A percentile compares a stretch with the other conserved stretches of the same genome.
Conservation (phyloP, 2,113 vertebrate species). For the Uropsilus gracilis region DNA sequence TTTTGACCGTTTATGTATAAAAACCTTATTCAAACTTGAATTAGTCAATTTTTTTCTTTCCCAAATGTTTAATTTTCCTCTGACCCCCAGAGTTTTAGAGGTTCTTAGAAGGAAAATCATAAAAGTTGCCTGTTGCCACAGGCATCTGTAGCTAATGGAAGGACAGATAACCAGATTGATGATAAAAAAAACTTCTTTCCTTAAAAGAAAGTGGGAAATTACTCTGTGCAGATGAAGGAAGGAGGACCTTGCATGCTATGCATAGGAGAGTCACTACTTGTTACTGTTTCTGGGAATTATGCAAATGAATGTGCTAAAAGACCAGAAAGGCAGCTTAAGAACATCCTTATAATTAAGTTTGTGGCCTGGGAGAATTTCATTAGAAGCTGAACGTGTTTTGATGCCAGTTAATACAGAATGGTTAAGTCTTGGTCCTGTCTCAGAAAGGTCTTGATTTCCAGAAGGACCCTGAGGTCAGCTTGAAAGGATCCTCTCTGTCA, state of each 20-base stretch:
- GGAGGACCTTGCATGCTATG: too few relatives aligned
- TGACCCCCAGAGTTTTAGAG: background rate
- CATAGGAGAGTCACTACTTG: too few relatives aligned
- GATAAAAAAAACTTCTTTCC: background rate
- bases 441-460: background rate
- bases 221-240: background rate
- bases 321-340: background rate
- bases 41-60: constrained; percentile 44
- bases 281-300: too few relatives aligned
- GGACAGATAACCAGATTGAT: background rate
- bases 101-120: background rate
- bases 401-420: background rate
- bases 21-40: constrained; percentile 14
- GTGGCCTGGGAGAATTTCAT: background rate
- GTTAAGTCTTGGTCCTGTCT: background rate
- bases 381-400: background rate
- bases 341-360: background rate
- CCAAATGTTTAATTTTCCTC: background rate
- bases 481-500: background rate
- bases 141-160: background rate
- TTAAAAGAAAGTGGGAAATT: background rate
- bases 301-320: too few relatives aligned
- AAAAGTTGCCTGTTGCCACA: background rate
- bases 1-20: background rate
- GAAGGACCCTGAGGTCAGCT: background rate